Evolutionary conservation across 2,113 vertebrate species (phyloP).

Genomic region (Trichechus manatus): DNA sequence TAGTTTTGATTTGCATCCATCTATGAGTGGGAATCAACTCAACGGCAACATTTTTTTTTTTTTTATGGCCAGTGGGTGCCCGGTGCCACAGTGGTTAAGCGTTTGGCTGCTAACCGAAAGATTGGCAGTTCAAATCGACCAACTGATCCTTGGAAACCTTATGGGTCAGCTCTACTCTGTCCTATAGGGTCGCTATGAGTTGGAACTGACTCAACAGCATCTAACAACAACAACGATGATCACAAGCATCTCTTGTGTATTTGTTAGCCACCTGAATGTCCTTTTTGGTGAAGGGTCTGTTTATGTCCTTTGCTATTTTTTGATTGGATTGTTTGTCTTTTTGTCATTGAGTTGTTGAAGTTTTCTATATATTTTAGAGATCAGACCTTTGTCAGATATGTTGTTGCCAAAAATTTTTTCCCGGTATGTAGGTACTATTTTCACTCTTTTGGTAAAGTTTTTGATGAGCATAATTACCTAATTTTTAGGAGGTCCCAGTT

Average conservation of each 20-base stretch:
- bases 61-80: too few species aligned
- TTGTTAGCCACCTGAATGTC: background rate
- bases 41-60: too few species aligned
- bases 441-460: background rate
- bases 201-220: too few species aligned
- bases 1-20: background rate
- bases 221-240: background rate
- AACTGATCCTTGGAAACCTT: too few species aligned
- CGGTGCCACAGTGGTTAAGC: too few species aligned
- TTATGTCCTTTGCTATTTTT: background rate
- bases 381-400: background rate
- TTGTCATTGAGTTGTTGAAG: background rate
- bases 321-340: background rate
- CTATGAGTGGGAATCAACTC: too few species aligned
- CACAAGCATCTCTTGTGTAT: background rate
- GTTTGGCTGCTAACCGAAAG: too few species aligned
- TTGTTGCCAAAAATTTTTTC: background rate
- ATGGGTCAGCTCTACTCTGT: too few species aligned
- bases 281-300: background rate
- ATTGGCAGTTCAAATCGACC: too few species aligned
- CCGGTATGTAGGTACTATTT: background rate
- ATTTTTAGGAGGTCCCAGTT: background rate
- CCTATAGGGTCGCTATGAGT: too few species aligned
- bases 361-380: background rate
- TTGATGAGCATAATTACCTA: background rate